Evolutionary conservation across 37 sponge, comb jelly and placozoan genomes (phyloP).

Genomic region (Diacarnus erythraeanus): DNA sequence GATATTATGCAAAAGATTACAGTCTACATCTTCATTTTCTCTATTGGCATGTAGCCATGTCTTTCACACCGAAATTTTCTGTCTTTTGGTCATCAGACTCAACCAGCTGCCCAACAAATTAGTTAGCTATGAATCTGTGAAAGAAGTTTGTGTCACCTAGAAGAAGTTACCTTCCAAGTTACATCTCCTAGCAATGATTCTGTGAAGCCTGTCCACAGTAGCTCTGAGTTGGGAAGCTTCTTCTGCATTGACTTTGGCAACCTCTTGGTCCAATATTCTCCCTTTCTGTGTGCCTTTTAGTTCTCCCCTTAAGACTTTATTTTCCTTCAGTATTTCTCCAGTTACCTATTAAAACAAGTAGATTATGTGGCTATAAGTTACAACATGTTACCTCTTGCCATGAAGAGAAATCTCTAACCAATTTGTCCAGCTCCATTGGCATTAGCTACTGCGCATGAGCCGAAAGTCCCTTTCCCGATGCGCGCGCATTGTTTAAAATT

Average conservation of each 20-base stretch:
- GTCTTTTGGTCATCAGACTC: too few species aligned
- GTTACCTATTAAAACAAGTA: slow-evolving; percentile 6
- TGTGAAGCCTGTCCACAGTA: slow-evolving; percentile 41
- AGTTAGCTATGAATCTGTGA: too few species aligned
- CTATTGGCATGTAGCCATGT: too few species aligned
- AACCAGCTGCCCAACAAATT: too few species aligned
- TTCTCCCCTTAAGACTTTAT: slow-evolving; percentile 20
- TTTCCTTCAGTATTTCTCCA: slow-evolving; percentile 26
- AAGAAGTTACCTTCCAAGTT: slow-evolving; percentile 43
- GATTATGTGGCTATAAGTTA: neutral
- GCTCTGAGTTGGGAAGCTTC: slow-evolving; percentile 20
- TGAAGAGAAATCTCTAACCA: slow-evolving; percentile 21
- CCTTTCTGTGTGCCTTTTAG: slow-evolving; percentile 33
- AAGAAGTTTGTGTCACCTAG: too few species aligned
- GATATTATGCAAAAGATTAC: too few species aligned
- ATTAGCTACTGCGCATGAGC: slow-evolving; percentile 12
- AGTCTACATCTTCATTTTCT: too few species aligned
- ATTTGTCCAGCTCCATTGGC: slow-evolving; percentile 31
- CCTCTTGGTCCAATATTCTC: slow-evolving; percentile 9
- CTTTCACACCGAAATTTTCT: too few species aligned
- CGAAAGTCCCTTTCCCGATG: too few species aligned
- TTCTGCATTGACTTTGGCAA: neutral
- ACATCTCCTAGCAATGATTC: slow-evolving; percentile 31
- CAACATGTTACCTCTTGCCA: slow-evolving; percentile 40
- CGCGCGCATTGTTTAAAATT: too few species aligned